These are phyloP conservation scores for Muraenolepis orangiensis DNA, from an alignment of 2,797 vertebrate species.

Conservation along the genomic window DNA sequence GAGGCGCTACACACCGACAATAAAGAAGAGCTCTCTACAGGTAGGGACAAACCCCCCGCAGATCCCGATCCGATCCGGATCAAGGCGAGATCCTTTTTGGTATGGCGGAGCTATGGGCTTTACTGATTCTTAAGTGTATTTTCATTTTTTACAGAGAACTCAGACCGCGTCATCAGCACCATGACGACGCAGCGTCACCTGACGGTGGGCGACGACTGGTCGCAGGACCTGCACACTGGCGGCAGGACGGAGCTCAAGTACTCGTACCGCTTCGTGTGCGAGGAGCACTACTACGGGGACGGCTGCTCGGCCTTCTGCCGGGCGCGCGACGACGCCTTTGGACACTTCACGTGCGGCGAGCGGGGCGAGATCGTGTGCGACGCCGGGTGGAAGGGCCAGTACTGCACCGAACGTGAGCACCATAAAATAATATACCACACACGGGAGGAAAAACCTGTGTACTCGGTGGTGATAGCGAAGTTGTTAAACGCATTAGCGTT, in stretches of 20 bases:
- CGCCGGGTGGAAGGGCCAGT: slow-evolving; percentile 92
- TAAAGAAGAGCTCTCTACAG: slow-evolving; percentile 90
- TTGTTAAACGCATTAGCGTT: neutral
- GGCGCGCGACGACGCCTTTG: slow-evolving; percentile 90
- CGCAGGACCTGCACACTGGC: slow-evolving; percentile 89
- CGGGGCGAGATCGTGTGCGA: slow-evolving; percentile 92
- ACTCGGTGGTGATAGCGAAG: neutral
- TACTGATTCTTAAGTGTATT: neutral
- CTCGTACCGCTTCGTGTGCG: slow-evolving; percentile 92
- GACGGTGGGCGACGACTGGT: slow-evolving; percentile 93
- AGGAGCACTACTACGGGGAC: slow-evolving; percentile 95
- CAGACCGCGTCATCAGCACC: slow-evolving; percentile 91
- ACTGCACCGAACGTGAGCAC: slow-evolving; percentile 94
- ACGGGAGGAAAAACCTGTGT: too few species aligned
- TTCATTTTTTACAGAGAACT: slow-evolving; percentile 75
- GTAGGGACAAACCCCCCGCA: slow-evolving; percentile 57
- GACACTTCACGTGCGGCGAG: slow-evolving; percentile 95
- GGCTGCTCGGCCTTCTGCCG: slow-evolving; percentile 96
- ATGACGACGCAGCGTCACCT: slow-evolving; percentile 91
- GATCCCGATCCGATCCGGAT: too few species aligned
- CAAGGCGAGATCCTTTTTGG: too few species aligned
- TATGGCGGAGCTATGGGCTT: too few species aligned
- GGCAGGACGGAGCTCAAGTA: slow-evolving; percentile 90
- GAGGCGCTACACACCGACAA: slow-evolving; percentile 93
- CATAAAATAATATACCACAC: too few species aligned